These are phyloP conservation scores for Odontomyia ornata DNA, from an alignment of 2,888 invertebrate species.

Conservation along the genomic window DNA sequence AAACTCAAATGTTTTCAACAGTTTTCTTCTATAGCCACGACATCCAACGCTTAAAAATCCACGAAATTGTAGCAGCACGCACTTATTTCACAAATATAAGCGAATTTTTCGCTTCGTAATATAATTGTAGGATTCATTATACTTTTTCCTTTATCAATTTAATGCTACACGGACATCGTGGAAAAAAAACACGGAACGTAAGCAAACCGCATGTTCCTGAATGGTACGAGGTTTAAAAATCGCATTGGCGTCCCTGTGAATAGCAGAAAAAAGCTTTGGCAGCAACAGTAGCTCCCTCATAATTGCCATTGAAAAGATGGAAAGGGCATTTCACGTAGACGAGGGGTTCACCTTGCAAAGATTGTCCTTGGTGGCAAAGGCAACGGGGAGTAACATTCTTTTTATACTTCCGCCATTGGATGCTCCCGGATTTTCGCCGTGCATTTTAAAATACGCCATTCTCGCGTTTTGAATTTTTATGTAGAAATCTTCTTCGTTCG, in stretches of 20 bases:
- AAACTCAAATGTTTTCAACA: too few species aligned
- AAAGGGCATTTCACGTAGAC: too few species aligned
- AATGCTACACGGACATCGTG: neutral
- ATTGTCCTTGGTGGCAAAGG: too few species aligned
- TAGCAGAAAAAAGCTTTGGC: too few species aligned
- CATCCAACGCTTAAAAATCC: neutral
- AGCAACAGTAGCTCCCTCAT: too few species aligned
- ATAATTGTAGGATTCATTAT: slow-evolving; percentile 23
- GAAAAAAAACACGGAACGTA: neutral
- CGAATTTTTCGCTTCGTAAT: slow-evolving; percentile 12
- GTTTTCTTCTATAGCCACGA: too few species aligned
- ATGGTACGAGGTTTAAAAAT: too few species aligned
- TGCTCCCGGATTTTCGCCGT: neutral
- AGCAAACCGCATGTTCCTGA: neutral
- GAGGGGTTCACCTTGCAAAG: too few species aligned
- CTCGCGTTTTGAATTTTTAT: neutral
- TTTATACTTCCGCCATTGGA: neutral
- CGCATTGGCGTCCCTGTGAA: too few species aligned
- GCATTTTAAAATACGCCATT: neutral
- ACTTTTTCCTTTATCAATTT: slow-evolving; percentile 17
- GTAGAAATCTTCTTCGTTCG: neutral
- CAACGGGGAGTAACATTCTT: too few species aligned
- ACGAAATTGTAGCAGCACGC: neutral
- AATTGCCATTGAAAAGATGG: too few species aligned
- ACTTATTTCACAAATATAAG: slow-evolving; percentile 19